Conservation (phyloP, 1,140 invertebrate species). For the Platyscapa corneri region DNA sequence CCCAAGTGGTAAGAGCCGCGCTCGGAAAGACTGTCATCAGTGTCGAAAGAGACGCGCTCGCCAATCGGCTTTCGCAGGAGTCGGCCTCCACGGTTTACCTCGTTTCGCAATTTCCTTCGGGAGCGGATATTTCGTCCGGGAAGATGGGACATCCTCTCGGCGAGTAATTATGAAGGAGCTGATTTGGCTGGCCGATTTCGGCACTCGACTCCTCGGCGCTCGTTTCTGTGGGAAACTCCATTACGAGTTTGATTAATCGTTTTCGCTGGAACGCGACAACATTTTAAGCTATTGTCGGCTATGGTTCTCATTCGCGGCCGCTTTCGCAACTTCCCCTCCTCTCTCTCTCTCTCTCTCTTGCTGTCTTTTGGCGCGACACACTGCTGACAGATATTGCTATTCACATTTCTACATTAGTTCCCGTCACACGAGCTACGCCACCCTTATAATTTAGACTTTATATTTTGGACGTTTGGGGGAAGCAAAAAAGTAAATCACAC, state of each 20-base stretch:
- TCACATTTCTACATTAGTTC: background rate
- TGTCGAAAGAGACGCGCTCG: background rate
- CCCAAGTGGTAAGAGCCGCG: background rate
- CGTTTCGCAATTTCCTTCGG: constrained; percentile 40
- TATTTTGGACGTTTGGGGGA: background rate
- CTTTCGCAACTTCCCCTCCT: background rate
- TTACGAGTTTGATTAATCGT: background rate
- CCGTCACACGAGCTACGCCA: background rate
- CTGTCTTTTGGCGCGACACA: no score
- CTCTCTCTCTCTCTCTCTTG: no score
- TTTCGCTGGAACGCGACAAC: background rate
- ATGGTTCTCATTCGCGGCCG: background rate
- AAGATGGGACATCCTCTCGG: background rate
- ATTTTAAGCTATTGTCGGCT: background rate
- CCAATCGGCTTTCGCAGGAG: background rate
- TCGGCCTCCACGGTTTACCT: background rate
- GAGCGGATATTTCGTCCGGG: constrained; percentile 34
- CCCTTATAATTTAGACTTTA: background rate
- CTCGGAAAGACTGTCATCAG: background rate
- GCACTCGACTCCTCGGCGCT: background rate
- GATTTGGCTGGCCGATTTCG: background rate
- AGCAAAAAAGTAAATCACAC: no score
- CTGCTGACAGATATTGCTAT: background rate
- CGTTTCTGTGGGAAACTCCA: background rate
- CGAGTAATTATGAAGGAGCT: background rate